These are phyloP conservation scores for Anhinga rufa DNA, from an alignment of 2,113 vertebrate species.

Conservation along the genomic window DNA sequence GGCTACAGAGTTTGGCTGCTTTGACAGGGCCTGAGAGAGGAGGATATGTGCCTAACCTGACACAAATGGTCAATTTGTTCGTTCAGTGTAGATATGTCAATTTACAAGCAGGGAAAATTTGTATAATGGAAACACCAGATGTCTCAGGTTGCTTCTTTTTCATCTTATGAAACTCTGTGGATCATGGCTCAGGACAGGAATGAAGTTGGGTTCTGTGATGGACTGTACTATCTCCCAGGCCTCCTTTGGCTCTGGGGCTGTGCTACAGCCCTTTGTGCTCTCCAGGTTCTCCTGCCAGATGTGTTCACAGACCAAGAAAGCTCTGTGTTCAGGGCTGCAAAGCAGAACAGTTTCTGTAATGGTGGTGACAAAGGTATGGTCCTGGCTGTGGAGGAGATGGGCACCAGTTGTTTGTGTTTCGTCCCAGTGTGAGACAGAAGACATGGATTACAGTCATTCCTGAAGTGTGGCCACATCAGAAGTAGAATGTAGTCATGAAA, in stretches of 20 bases:
- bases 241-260: background rate
- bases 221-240: background rate
- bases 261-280: background rate
- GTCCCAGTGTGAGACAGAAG: slow-evolving; percentile 12
- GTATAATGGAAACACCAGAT: background rate
- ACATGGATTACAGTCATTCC: background rate
- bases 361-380: background rate
- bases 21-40: background rate
- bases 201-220: background rate
- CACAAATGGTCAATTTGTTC: background rate
- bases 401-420: background rate
- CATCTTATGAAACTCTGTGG: background rate
- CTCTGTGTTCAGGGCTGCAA: background rate
- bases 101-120: background rate
- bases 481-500: background rate
- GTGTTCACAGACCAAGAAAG: background rate
- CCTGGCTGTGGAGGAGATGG: slow-evolving; percentile 12
- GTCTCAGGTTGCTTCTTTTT: background rate
- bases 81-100: background rate
- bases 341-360: background rate
- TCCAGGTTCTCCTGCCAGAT: background rate
- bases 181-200: background rate
- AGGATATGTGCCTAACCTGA: background rate
- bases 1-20: background rate
- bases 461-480: slow-evolving; percentile 8